A percentile compares a stretch with the other conserved stretches of the same genome.
phyloP scores from a whole-genome alignment of 2,888 invertebrate species.

The Eucera pruinosa region DNA sequence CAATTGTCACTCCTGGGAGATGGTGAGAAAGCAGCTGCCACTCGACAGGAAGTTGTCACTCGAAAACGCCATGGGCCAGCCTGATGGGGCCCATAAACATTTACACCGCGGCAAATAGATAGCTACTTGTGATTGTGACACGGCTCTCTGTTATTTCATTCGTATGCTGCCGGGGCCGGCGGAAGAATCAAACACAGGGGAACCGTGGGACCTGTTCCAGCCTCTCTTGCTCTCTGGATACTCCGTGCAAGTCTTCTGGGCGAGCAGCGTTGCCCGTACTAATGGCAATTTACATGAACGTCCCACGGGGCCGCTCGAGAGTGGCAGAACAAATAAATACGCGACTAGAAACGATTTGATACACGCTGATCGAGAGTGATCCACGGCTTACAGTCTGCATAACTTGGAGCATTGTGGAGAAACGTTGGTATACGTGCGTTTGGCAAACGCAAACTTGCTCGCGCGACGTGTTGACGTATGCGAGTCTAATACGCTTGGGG shows the following conservation, averaged over 20 bases:
- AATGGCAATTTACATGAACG: constrained; percentile 66
- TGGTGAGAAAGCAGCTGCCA: constrained; percentile 66
- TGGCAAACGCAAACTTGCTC: constrained; percentile 3
- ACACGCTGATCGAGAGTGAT: constrained; percentile 61
- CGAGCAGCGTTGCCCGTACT: constrained; percentile 41
- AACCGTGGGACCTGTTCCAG: constrained; percentile 68
- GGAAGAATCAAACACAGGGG: constrained; percentile 43
- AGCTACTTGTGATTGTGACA: constrained; percentile 47
- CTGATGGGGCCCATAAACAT: constrained; percentile 65
- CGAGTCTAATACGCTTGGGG: constrained; percentile 16
- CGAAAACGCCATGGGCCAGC: constrained; percentile 64
- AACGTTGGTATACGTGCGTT: too few relatives aligned
- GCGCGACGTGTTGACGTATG: constrained; percentile 20
- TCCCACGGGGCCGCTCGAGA: constrained; percentile 58
- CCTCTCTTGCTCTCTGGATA: constrained; percentile 21
- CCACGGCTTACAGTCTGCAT: constrained; percentile 44
- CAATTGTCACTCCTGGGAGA: constrained; percentile 58
- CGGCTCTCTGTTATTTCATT: constrained; percentile 56
- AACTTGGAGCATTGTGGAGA: constrained; percentile 33
- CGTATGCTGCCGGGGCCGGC: constrained; percentile 30
- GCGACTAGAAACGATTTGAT: constrained; percentile 65
- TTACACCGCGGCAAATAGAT: constrained; percentile 63
- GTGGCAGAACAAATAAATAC: constrained; percentile 60
- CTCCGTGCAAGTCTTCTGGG: constrained; percentile 36
- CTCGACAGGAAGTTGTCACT: constrained; percentile 70